Evolutionary conservation across 2,888 invertebrate genomes (phyloP).

Genomic region (Scaptomyza reducta): DNA sequence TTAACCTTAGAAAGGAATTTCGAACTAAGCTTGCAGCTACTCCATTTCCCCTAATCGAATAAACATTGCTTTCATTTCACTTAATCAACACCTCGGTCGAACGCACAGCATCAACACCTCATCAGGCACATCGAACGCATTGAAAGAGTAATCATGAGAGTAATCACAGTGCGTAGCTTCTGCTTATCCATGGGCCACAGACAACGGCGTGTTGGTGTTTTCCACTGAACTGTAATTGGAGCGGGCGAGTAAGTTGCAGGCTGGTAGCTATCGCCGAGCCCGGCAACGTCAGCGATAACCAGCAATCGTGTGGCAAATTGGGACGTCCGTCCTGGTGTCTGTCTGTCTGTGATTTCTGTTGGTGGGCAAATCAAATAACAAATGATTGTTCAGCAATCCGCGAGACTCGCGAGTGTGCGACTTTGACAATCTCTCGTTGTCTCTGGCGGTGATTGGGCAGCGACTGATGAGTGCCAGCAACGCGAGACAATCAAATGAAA

Average conservation of each 20-base stretch:
- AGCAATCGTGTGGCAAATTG: constrained; percentile 57
- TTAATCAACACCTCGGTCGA: neutral
- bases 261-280: constrained; percentile 21
- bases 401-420: constrained; percentile 24
- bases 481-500: constrained; percentile 63
- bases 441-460: constrained; percentile 51
- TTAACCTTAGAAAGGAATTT: no score
- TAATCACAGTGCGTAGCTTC: constrained; percentile 17
- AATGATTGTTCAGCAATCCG: constrained; percentile 53
- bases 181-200: constrained; percentile 30
- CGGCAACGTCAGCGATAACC: constrained; percentile 51
- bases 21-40: no score
- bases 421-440: constrained; percentile 1
- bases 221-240: constrained; percentile 30
- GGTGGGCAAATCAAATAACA: constrained; percentile 72
- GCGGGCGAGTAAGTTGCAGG: neutral
- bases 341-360: constrained; percentile 21
- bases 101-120: constrained; percentile 45
- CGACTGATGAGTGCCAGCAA: constrained; percentile 58
- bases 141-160: constrained; percentile 9
- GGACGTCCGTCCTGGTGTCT: constrained; percentile 46
- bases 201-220: constrained; percentile 6
- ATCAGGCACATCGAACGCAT: constrained; percentile 24
- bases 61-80: no score
- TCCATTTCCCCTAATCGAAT: no score